Evolutionary conservation across 2,888 invertebrate genomes (phyloP).

Genomic region (Odontocerum albicorne): DNA sequence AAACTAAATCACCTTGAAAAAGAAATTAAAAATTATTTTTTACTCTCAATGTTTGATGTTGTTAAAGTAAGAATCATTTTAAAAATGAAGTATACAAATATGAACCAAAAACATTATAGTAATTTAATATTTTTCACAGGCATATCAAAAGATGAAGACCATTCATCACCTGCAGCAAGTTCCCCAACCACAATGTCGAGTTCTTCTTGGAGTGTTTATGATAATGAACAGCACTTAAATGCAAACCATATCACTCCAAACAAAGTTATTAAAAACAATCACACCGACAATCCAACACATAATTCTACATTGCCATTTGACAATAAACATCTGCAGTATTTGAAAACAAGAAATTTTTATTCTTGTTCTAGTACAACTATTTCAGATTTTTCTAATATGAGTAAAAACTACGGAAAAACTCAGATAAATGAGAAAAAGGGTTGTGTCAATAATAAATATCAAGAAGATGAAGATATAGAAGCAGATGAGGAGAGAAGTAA

Average conservation of each 20-base stretch:
- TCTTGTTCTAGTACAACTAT: conserved; percentile 31
- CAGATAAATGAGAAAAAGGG: conserved; percentile 8
- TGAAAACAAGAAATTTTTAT: conserved; percentile 12
- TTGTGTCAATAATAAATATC: conserved; percentile 2
- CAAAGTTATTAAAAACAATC: conserved; percentile 1
- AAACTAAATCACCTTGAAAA: too few species aligned
- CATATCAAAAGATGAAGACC: conserved; percentile 1
- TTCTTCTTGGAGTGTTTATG: conserved; percentile 24
- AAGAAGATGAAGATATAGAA: conserved; percentile 7
- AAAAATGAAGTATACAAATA: too few species aligned
- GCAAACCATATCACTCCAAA: background rate
- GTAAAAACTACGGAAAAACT: background rate
- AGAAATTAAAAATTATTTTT: too few species aligned
- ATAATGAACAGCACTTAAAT: conserved; percentile 6
- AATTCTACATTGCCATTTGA: background rate
- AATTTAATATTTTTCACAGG: conserved; percentile 9
- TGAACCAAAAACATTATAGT: too few species aligned
- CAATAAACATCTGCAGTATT: background rate
- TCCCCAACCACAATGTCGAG: conserved; percentile 20
- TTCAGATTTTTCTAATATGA: conserved; percentile 26
- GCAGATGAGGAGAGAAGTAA: conserved; percentile 1
- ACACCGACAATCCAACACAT: background rate
- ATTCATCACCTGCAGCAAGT: conserved; percentile 2
- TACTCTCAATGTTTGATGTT: too few species aligned
- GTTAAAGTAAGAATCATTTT: too few species aligned